phyloP scores from a whole-genome alignment of 1,140 invertebrate genomes.

The Cotesia chilonis region DNA sequence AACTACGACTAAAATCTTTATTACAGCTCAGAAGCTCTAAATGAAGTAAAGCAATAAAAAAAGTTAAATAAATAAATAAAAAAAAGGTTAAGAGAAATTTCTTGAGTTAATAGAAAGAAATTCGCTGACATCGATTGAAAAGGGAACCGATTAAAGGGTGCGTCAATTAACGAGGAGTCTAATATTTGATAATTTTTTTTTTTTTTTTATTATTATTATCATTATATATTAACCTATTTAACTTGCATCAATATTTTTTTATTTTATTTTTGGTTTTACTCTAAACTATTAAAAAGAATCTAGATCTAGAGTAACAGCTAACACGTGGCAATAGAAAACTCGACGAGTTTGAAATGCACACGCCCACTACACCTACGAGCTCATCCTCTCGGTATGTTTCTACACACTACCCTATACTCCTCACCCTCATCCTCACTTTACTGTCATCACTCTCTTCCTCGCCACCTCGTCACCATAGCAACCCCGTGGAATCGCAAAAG shows the following conservation, averaged over 20 bases:
- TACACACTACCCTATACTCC: neutral
- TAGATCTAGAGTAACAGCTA: constrained; percentile 9
- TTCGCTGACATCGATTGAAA: constrained; percentile 32
- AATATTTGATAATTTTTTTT: neutral
- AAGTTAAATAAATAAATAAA: neutral
- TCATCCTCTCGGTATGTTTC: constrained; percentile 35
- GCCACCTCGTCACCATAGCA: constrained; percentile 47
- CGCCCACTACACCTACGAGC: constrained; percentile 33
- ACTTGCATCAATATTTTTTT: neutral
- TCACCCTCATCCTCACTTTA: neutral
- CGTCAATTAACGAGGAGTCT: constrained; percentile 33
- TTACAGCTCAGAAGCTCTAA: no score
- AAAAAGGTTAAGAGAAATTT: neutral
- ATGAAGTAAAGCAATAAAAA: neutral
- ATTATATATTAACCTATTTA: neutral
- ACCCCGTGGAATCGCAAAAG: constrained; percentile 44
- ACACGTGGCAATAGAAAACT: constrained; percentile 15
- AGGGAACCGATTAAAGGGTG: constrained; percentile 23
- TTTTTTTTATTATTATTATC: constrained; percentile 12
- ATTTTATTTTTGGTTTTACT: constrained; percentile 1
- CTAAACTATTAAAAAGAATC: neutral
- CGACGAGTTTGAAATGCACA: constrained; percentile 29
- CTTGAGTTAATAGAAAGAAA: constrained; percentile 27
- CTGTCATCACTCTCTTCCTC: constrained; percentile 14
- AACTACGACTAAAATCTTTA: no score